phyloP scores from a whole-genome alignment of 2,113 vertebrate genomes.

The Poecilia latipinna region DNA sequence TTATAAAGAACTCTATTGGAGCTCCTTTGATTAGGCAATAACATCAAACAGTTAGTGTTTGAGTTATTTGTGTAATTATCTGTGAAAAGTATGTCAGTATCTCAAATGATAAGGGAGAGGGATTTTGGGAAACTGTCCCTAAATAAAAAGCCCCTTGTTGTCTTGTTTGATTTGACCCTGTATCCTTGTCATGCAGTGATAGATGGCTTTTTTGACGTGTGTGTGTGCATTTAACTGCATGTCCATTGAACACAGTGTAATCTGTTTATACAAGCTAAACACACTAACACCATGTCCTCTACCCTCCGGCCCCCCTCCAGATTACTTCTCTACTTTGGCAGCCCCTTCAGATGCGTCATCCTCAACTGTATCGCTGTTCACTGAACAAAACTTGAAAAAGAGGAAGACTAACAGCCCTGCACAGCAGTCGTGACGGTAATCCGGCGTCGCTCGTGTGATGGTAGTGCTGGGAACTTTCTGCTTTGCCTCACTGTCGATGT shows the following conservation, averaged over 20 bases:
- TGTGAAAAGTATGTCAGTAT: constrained; percentile 33
- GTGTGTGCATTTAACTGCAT: constrained; percentile 5
- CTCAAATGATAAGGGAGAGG: constrained; percentile 39
- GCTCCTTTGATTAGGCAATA: constrained; percentile 13
- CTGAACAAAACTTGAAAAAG: not conserved
- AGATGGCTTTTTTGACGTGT: constrained; percentile 51
- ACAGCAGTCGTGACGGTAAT: not conserved
- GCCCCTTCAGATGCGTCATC: constrained; percentile 4
- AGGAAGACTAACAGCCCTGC: constrained; percentile 10
- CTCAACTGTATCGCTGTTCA: constrained; percentile 8
- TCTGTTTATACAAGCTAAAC: constrained; percentile 58
- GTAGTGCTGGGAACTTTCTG: constrained; percentile 50
- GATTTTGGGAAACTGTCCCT: constrained; percentile 56
- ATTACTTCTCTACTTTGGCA: constrained; percentile 38
- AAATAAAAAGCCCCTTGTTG: constrained; percentile 72
- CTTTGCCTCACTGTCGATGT: not conserved
- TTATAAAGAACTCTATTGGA: not conserved
- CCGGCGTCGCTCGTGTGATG: not conserved
- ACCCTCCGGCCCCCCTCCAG: constrained; percentile 26
- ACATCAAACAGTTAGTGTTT: constrained; percentile 6
- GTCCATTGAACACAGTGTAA: constrained; percentile 12
- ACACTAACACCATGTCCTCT: constrained; percentile 40
- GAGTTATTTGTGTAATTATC: constrained; percentile 38
- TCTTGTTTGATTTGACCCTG: constrained; percentile 50
- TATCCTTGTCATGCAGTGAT: constrained; percentile 56